Percentiles rank a stretch among this genome's conserved stretches.
Evolutionary conservation across 2,113 vertebrate species (phyloP).

Genomic region (Sminthopsis crassicaudata): DNA sequence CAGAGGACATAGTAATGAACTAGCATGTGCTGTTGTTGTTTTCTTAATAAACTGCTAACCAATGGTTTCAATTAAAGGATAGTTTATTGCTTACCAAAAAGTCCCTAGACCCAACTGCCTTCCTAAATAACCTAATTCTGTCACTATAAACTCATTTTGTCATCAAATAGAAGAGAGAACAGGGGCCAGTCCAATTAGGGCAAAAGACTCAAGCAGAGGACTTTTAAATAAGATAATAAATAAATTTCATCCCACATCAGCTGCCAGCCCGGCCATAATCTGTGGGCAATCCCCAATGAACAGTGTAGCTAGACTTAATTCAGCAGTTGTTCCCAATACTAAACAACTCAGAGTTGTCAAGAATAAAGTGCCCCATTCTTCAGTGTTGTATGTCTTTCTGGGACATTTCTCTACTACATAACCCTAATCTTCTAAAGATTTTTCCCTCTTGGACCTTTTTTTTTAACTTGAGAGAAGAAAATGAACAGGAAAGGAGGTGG

Average conservation of each 20-base stretch:
- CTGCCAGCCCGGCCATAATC: not conserved
- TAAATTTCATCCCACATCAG: conserved; percentile 2
- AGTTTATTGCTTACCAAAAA: conserved; percentile 72
- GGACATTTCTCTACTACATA: not conserved
- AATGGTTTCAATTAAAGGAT: conserved; percentile 80
- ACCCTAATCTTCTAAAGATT: not conserved
- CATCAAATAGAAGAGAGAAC: conserved; percentile 45
- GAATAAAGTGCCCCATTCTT: not conserved
- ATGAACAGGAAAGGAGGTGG: not conserved
- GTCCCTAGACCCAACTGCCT: conserved; percentile 70
- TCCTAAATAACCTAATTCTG: conserved; percentile 68
- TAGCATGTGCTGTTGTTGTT: conserved; percentile 76
- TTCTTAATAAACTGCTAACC: conserved; percentile 78
- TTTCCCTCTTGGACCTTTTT: not conserved
- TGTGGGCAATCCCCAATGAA: not conserved
- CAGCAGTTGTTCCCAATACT: not conserved
- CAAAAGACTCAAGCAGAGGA: not conserved
- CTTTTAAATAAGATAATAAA: not conserved
- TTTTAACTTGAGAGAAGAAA: not conserved
- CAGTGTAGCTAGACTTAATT: not conserved
- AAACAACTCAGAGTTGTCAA: not conserved
- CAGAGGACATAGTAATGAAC: conserved; percentile 72
- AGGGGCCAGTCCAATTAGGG: conserved; percentile 19
- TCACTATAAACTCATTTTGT: conserved; percentile 68
- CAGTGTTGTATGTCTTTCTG: not conserved